phyloP scores from a whole-genome alignment of 2,797 vertebrate species.

The Apogon talboti region DNA sequence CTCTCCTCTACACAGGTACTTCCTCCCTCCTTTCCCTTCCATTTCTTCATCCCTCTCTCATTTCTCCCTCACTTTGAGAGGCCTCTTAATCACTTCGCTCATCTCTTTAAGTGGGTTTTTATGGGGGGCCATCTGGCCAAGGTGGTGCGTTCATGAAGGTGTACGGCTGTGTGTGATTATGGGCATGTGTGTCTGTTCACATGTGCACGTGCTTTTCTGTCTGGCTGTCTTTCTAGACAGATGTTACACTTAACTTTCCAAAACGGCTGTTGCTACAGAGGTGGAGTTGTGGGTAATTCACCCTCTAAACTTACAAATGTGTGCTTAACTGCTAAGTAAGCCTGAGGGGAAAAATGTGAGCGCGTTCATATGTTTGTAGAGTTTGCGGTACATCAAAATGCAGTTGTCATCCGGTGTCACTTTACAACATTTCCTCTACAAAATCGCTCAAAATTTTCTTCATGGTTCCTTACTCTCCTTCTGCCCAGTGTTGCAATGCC shows the following conservation, averaged over 20 bases:
- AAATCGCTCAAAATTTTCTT: slow-evolving; percentile 49
- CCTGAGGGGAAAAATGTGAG: slow-evolving; percentile 18
- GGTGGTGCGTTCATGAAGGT: slow-evolving; percentile 79
- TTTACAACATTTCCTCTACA: slow-evolving; percentile 38
- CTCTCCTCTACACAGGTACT: slow-evolving; percentile 75
- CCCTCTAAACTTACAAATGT: slow-evolving; percentile 60
- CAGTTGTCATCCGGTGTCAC: slow-evolving; percentile 60
- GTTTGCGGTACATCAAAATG: slow-evolving; percentile 53
- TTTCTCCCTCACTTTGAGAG: slow-evolving; percentile 80
- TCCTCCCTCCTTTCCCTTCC: slow-evolving; percentile 58
- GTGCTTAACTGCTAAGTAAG: slow-evolving; percentile 43
- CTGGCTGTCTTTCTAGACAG: slow-evolving; percentile 67
- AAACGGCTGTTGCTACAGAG: slow-evolving; percentile 48
- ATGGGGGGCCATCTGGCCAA: slow-evolving; percentile 85
- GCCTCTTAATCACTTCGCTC: slow-evolving; percentile 84
- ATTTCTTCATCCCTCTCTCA: slow-evolving; percentile 77
- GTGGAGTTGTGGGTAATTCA: slow-evolving; percentile 54
- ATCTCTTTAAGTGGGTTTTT: slow-evolving; percentile 87
- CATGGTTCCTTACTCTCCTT: slow-evolving; percentile 62
- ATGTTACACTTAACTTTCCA: slow-evolving; percentile 75
- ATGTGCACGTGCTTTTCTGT: slow-evolving; percentile 63
- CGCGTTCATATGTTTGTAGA: slow-evolving; percentile 16
- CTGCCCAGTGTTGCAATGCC: slow-evolving; percentile 66
- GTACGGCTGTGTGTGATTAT: slow-evolving; percentile 75
- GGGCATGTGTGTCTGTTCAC: slow-evolving; percentile 70